Base-by-base conservation (phyloP, 1,140 invertebrate genomes). In the Drosophila orena region DNA sequence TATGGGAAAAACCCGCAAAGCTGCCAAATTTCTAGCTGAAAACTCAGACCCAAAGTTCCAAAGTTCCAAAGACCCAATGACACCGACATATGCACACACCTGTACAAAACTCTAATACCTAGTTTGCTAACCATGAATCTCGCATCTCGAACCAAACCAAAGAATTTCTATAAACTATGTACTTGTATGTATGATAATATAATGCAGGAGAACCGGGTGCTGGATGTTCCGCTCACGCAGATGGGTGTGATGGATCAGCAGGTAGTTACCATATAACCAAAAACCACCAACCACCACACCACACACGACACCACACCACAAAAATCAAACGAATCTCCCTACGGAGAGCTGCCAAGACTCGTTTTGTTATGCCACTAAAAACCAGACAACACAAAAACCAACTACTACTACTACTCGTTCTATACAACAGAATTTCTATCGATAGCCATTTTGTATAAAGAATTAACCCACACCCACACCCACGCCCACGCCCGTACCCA, bases 201-300 rank as follows among this genome's bases (percentile, higher is more conserved):
- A 83, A 90, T 80, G 89, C 90, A 92, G 92, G 94, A 96, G 95
- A 96, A 93, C 94, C 94, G 93, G 96, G 96, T 93, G 95, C 94
- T 93, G 96, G 96, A 94, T 97, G 96, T 94, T 95, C 96, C 91
- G 96, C 96, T 93, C 96, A 97, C 93, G 95, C 96, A 91, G 96
- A 97, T 93, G 96, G 96, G 94, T 97, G 96, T 94, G 96, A 97
- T 94, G 96, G 96, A 93, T 96, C 96, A 93, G 95, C 96, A 96
- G 96, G 95, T 96, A 92, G 81, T 85, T 90, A 90, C 85, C 79
- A 88, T 80, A 78, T 71, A 73, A 79, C 64, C 74, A 81, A 75
- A 77, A 68, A 69, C 74, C 65, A 34, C 43, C 59, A 40, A 61
- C 40, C 57, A 35, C 38, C 49, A 59, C 68, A 43, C 53, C 14